Conservation (phyloP, 2,113 vertebrate genomes). For the Leptocoma aspasia region DNA sequence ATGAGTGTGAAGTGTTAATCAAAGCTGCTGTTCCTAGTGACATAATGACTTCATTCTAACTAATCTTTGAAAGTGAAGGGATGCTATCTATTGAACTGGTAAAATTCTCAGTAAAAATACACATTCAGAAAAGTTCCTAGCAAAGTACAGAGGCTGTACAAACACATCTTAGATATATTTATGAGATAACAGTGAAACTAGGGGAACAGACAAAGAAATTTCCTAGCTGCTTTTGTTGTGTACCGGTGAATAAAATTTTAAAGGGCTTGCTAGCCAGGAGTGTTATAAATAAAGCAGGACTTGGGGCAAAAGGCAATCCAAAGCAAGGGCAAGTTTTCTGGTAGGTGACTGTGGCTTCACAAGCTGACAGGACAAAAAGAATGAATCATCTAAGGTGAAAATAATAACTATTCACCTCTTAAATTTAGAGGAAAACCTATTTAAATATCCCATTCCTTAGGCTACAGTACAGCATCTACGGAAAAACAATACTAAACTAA, state of each 20-base stretch:
- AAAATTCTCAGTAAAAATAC: background rate
- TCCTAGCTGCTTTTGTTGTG: background rate
- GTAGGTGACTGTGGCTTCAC: background rate
- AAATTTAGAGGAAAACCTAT: background rate
- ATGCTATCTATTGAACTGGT: background rate
- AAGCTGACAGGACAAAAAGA: background rate
- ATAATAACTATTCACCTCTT: background rate
- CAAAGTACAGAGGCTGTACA: background rate
- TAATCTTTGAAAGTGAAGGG: background rate
- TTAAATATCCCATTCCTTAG: background rate
- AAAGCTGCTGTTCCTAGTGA: background rate
- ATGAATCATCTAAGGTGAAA: background rate
- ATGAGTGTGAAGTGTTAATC: background rate
- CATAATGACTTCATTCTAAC: background rate
- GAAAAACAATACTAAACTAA: background rate
- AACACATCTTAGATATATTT: background rate
- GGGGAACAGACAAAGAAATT: background rate
- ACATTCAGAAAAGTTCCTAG: background rate
- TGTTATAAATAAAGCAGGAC: background rate
- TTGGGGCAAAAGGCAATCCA: background rate
- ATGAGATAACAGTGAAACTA: background rate
- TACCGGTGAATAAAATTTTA: background rate
- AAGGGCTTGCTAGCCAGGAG: background rate
- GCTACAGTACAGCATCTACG: background rate
- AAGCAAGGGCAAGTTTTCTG: background rate